phyloP scores from a whole-genome alignment of 2,113 vertebrate species.

The Hippopotamus amphibius region DNA sequence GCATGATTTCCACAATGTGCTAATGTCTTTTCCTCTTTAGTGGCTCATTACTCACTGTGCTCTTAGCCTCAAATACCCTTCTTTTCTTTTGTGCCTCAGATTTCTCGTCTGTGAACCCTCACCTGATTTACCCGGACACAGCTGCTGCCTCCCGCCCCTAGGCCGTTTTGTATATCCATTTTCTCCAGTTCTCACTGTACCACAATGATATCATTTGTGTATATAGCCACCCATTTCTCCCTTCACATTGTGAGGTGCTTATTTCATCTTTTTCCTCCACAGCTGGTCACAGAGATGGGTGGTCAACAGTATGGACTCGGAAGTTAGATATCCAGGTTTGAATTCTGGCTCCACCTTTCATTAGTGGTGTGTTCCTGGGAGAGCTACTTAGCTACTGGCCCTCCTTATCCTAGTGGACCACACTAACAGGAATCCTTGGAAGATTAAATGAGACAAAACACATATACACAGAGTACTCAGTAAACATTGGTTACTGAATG shows the following conservation, averaged over 20 bases:
- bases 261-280: background rate
- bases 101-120: background rate
- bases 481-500: background rate
- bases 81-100: background rate
- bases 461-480: background rate
- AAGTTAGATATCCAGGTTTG: background rate
- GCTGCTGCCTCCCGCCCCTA: background rate
- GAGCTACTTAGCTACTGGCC: background rate
- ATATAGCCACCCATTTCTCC: background rate
- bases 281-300: background rate
- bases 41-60: background rate
- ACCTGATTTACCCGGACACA: background rate
- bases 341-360: background rate
- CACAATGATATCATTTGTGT: background rate
- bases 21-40: background rate
- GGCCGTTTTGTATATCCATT: slow-evolving; percentile 29
- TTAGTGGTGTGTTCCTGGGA: background rate
- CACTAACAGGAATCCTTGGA: background rate
- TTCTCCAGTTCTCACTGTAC: background rate
- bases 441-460: slow-evolving; percentile 31
- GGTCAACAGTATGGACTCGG: background rate
- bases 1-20: slow-evolving; percentile 40
- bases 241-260: background rate
- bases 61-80: background rate
- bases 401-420: background rate